Evolutionary conservation across 2,888 invertebrate genomes (phyloP).

Genomic region (Phasia obesa): DNA sequence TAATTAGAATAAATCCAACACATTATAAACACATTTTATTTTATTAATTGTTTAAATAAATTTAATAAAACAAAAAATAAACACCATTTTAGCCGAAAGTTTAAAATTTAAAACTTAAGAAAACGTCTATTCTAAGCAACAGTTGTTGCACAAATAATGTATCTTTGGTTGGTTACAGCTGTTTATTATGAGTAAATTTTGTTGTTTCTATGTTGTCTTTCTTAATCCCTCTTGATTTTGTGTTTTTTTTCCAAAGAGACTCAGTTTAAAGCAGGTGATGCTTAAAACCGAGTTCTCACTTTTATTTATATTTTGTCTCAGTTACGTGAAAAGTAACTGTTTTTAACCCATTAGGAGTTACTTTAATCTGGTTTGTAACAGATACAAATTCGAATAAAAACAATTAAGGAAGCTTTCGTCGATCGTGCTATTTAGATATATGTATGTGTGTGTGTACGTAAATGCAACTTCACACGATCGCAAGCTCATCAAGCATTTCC

Average conservation of each 20-base stretch:
- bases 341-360: conserved; percentile 44
- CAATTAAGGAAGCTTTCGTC: too few species aligned
- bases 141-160: conserved; percentile 65
- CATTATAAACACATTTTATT: conserved; percentile 17
- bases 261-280: conserved; percentile 17
- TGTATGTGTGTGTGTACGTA: too few species aligned
- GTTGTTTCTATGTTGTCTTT: conserved; percentile 42
- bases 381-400: too few species aligned
- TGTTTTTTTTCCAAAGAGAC: conserved; percentile 44
- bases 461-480: too few species aligned
- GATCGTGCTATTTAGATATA: too few species aligned
- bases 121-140: conserved; percentile 66
- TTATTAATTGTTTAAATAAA: conserved; percentile 3
- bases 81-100: neutral
- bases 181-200: conserved; percentile 53
- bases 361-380: neutral
- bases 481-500: too few species aligned
- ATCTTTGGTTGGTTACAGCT: conserved; percentile 46
- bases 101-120: conserved; percentile 17
- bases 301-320: conserved; percentile 40
- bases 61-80: neutral
- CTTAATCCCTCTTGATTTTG: conserved; percentile 37
- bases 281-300: conserved; percentile 50
- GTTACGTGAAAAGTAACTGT: conserved; percentile 37
- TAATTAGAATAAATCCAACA: neutral